Percentiles rank a stretch among this genome's conserved stretches.
Conservation (phyloP, 2,113 vertebrate species). For the Tiliqua scincoides region DNA sequence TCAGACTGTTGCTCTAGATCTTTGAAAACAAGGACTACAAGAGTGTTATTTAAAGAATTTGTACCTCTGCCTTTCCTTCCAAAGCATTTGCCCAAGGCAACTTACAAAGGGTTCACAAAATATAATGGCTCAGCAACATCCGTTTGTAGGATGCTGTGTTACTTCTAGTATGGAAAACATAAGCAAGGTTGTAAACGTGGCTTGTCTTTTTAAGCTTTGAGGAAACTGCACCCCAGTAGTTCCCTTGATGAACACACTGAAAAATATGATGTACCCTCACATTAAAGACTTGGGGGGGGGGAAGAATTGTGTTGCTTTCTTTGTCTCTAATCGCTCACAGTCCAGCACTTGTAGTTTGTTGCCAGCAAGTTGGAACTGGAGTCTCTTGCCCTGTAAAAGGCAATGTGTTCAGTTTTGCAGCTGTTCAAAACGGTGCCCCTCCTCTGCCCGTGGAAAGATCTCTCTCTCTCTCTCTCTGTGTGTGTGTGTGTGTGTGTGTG, state of each 20-base stretch:
- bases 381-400: background rate
- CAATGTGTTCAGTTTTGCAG: background rate
- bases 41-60: too few species aligned
- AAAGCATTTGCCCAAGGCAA: too few species aligned
- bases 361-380: background rate
- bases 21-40: too few species aligned
- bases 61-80: too few species aligned
- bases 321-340: background rate
- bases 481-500: too few species aligned
- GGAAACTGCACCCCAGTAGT: background rate
- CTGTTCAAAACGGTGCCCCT: background rate
- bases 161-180: too few species aligned
- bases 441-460: background rate
- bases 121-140: too few species aligned
- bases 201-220: background rate
- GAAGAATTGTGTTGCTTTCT: background rate
- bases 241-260: background rate
- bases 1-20: too few species aligned
- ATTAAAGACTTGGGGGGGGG: background rate
- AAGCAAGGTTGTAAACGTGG: too few species aligned
- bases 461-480: slow-evolving; percentile 33
- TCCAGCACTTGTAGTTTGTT: background rate
- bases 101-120: too few species aligned
- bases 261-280: background rate
- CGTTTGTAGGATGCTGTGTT: too few species aligned